Evolutionary conservation across 2,888 invertebrate species (phyloP).

Genomic region (Patella ulyssiponensis): DNA sequence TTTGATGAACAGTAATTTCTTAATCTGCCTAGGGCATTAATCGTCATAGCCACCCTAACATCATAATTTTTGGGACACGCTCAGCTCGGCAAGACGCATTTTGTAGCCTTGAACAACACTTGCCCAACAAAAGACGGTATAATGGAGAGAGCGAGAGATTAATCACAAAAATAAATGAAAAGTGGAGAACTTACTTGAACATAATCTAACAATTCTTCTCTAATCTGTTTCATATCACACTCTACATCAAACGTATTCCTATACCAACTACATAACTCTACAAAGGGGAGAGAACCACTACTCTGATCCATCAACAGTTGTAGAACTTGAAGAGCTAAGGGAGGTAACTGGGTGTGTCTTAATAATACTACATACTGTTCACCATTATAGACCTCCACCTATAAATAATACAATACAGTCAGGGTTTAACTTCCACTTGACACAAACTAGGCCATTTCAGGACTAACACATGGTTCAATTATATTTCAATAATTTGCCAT

Average conservation of each 20-base stretch:
- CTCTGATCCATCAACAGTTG: slow-evolving; percentile 78
- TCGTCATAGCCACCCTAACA: too few relatives aligned
- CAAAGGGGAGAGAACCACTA: slow-evolving; percentile 69
- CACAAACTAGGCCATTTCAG: too few relatives aligned
- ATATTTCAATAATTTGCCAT: too few relatives aligned
- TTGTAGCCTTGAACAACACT: too few relatives aligned
- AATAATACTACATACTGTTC: slow-evolving; percentile 74
- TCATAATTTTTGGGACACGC: too few relatives aligned
- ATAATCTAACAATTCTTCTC: slow-evolving; percentile 60
- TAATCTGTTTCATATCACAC: slow-evolving; percentile 55
- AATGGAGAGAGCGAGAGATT: too few relatives aligned
- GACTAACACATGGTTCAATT: too few relatives aligned
- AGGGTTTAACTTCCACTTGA: too few relatives aligned
- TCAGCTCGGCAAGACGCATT: too few relatives aligned
- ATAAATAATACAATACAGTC: slow-evolving; percentile 9
- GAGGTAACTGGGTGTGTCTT: slow-evolving; percentile 75
- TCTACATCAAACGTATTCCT: slow-evolving; percentile 55
- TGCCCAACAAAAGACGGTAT: too few relatives aligned
- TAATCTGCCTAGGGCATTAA: too few relatives aligned
- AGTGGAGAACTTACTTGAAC: slow-evolving; percentile 51
- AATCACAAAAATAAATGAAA: neutral
- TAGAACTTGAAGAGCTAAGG: slow-evolving; percentile 76
- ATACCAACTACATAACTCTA: slow-evolving; percentile 62
- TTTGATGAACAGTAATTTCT: too few relatives aligned
- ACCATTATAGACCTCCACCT: slow-evolving; percentile 74